Base-by-base conservation (phyloP, 1,140 invertebrate species). In the Sogatella furcifera region DNA sequence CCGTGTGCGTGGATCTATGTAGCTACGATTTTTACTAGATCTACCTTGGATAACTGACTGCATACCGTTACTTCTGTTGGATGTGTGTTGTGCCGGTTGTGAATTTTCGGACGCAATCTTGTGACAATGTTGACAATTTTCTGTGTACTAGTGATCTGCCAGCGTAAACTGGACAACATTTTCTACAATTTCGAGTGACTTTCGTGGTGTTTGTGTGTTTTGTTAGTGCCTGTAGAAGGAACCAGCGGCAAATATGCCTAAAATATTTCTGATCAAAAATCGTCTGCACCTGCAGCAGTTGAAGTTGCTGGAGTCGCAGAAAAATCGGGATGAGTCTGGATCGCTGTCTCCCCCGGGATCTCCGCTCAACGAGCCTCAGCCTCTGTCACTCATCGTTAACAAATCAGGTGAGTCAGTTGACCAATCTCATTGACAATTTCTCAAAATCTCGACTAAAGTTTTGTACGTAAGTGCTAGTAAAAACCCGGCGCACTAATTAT, bases 211-310 rank as follows among this genome's bases (percentile, higher is more conserved):
- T 43, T 15, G 41, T 43, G 14, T 57, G 31, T 57, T 28, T 22
- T 53, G 19, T 59, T 53, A 60, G 19, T 49, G 61, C n/a, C 24
- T 21, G 14, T 59, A 53, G 34, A 56, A 19, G 49, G 21, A 58
- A 28, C 38, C 17, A 0, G 15, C 54, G 62, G 21, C 61, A 81
- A 28, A 78, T 69, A 92, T 92, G 90, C 89, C 89, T 76, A 92
- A 92, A 78, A 91, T 92, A 72, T 92, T 91, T 73, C 73, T 90
- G 63, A 89, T 92, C 68, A 92, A 91, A 74, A 89, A 91, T 71
- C 81, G 89, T 68, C 78, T 92, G 78, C 87, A 89, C 66, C 86
- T 90, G 82, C 89, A 92, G 80, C 90, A 92, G 75, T 78, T 88
- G 68, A 81, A 84, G 59, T 73, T 91, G 67, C 75, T 87, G 69